Evolutionary conservation across 2,888 invertebrate genomes (phyloP).

Genomic region (Entomobrya proxima): DNA sequence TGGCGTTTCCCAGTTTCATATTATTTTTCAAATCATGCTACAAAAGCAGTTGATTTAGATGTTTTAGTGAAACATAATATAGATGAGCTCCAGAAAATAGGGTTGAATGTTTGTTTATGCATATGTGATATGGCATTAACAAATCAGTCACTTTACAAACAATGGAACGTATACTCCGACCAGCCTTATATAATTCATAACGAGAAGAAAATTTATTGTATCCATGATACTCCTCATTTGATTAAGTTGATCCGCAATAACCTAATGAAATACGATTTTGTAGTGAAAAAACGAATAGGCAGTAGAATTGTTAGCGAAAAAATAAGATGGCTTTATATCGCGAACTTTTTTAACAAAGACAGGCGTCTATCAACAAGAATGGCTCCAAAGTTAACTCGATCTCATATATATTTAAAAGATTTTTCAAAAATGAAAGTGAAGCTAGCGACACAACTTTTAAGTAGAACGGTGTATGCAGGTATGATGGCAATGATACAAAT

Average conservation of each 20-base stretch:
- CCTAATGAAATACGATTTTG: conserved; percentile 36
- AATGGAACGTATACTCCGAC: not conserved
- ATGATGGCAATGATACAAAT: conserved; percentile 5
- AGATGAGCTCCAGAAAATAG: not conserved
- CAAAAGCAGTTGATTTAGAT: not conserved
- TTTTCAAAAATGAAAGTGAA: conserved; percentile 52
- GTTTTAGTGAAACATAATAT: not conserved
- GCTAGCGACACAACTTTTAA: conserved; percentile 30
- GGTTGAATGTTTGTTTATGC: conserved; percentile 9
- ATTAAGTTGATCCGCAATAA: conserved; percentile 40
- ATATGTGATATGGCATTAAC: conserved; percentile 31
- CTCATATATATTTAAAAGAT: not conserved
- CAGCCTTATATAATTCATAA: not conserved
- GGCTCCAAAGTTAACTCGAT: conserved; percentile 28
- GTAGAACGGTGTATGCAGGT: conserved; percentile 31
- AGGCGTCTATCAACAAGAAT: not conserved
- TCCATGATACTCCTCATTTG: conserved; percentile 46
- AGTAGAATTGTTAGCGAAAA: not conserved
- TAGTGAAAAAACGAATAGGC: not conserved
- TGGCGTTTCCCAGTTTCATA: conserved; percentile 42
- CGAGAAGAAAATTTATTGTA: not conserved
- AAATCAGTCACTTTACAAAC: conserved; percentile 2
- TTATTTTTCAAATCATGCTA: conserved; percentile 6
- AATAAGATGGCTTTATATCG: not conserved
- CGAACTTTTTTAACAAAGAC: conserved; percentile 24